A percentile compares a stretch with the other conserved stretches of the same genome.
These are phyloP conservation scores for Cydia amplana DNA, from an alignment of 1,140 invertebrate species.

Conservation along the genomic window DNA sequence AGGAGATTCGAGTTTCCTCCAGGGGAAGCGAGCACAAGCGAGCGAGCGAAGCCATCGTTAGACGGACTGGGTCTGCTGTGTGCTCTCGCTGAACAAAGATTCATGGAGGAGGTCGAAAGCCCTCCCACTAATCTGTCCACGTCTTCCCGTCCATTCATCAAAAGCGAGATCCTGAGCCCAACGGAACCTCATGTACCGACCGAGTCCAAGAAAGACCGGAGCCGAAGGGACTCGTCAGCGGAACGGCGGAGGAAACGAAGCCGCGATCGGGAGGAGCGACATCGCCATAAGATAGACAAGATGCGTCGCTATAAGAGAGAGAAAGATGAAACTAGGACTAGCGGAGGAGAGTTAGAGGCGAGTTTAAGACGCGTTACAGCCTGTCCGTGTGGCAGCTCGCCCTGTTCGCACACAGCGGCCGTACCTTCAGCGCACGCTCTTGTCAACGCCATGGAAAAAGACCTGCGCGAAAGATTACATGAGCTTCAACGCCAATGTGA, in stretches of 20 bases:
- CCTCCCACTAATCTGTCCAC: slow-evolving; percentile 46
- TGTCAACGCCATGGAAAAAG: slow-evolving; percentile 87
- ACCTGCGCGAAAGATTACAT: slow-evolving; percentile 88
- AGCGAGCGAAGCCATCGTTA: slow-evolving; percentile 70
- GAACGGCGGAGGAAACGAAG: slow-evolving; percentile 65
- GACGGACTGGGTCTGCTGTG: slow-evolving; percentile 90
- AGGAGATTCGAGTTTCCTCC: slow-evolving; percentile 69
- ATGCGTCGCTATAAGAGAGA: slow-evolving; percentile 72
- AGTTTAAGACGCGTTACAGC: slow-evolving; percentile 70
- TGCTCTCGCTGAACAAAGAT: slow-evolving; percentile 90
- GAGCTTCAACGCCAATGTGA: slow-evolving; percentile 90
- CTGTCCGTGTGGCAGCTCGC: slow-evolving; percentile 57
- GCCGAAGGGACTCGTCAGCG: slow-evolving; percentile 62
- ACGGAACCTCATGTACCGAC: slow-evolving; percentile 51
- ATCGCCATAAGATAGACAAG: slow-evolving; percentile 70
- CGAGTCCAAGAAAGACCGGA: slow-evolving; percentile 65
- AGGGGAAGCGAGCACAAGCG: slow-evolving; percentile 46
- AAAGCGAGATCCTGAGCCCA: slow-evolving; percentile 66
- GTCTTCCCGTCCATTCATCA: slow-evolving; percentile 61
- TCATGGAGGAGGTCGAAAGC: slow-evolving; percentile 85
- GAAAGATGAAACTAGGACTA: slow-evolving; percentile 50
- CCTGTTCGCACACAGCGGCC: slow-evolving; percentile 57
- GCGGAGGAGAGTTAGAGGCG: slow-evolving; percentile 64
- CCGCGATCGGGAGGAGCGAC: slow-evolving; percentile 63
- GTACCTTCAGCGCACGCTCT: slow-evolving; percentile 78